Evolutionary conservation across 2,888 invertebrate species (phyloP).

Genomic region (Eilema caniola): DNA sequence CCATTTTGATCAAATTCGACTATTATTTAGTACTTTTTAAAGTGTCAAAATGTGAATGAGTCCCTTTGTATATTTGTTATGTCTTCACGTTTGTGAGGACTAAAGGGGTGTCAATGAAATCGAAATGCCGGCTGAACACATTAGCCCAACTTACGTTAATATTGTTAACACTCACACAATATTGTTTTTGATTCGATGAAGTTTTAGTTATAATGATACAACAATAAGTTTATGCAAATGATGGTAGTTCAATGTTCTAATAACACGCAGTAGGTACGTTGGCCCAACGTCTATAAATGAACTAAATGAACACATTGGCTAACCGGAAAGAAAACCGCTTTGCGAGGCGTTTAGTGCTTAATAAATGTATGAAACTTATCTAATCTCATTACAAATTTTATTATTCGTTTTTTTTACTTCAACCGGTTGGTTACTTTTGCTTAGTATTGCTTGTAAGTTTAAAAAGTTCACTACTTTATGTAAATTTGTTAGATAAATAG

Average conservation of each 20-base stretch:
- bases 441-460: not conserved
- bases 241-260: not conserved
- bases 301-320: not conserved
- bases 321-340: not conserved
- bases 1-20: not conserved
- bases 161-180: not conserved
- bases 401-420: not conserved
- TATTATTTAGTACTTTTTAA: not conserved
- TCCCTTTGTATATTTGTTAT: not conserved
- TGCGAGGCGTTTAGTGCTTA: not conserved
- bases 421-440: not conserved
- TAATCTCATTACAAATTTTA: constrained; percentile 1
- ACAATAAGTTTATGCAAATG: not conserved
- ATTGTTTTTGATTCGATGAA: not conserved
- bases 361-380: not conserved
- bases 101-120: not conserved
- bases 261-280: not conserved
- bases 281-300: not conserved
- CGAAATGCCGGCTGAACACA: not conserved
- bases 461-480: not conserved
- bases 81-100: not conserved
- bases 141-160: not conserved
- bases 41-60: not conserved
- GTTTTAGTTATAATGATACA: not conserved
- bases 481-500: not conserved